Conservation (phyloP, 1,140 invertebrate genomes). For the Sitophilus oryzae region DNA sequence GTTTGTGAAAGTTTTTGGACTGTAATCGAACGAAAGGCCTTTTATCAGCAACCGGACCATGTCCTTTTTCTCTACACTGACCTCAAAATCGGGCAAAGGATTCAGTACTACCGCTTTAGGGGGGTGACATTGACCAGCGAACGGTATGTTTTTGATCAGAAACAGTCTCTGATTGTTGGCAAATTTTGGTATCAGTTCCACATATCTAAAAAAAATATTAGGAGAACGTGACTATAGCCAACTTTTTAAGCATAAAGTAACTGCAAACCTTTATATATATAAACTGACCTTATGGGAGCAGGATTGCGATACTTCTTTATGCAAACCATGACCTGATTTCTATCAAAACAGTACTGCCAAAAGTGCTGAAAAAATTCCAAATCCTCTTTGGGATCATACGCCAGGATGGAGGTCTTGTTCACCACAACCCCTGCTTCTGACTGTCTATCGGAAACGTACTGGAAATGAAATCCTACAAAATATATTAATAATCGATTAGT, state of each 20-base stretch:
- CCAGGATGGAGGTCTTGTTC: conserved; percentile 12
- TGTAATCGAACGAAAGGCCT: conserved; percentile 29
- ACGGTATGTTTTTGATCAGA: conserved; percentile 30
- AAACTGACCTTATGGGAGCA: conserved; percentile 9
- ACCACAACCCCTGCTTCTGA: conserved; percentile 22
- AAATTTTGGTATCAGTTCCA: conserved; percentile 33
- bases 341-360: conserved; percentile 33
- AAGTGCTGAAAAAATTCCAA: conserved; percentile 28
- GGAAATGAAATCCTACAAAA: conserved; percentile 20
- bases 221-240: no score
- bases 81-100: background rate
- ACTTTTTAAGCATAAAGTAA: no score
- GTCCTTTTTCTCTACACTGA: conserved; percentile 11
- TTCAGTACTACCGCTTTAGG: conserved; percentile 3
- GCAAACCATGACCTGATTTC: conserved; percentile 32
- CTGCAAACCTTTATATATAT: no score
- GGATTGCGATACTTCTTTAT: conserved; percentile 22
- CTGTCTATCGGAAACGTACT: conserved; percentile 28
- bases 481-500: no score
- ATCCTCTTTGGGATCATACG: conserved; percentile 29
- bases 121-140: conserved; percentile 20
- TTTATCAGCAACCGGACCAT: conserved; percentile 23
- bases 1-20: conserved; percentile 27
- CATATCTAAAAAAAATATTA: conserved; percentile 11
- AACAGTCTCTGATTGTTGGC: conserved; percentile 24